A percentile compares a stretch with the other conserved stretches of the same genome.
These are phyloP conservation scores for Myotis davidii DNA, from an alignment of 2,113 vertebrate species.

Conservation along the genomic window DNA sequence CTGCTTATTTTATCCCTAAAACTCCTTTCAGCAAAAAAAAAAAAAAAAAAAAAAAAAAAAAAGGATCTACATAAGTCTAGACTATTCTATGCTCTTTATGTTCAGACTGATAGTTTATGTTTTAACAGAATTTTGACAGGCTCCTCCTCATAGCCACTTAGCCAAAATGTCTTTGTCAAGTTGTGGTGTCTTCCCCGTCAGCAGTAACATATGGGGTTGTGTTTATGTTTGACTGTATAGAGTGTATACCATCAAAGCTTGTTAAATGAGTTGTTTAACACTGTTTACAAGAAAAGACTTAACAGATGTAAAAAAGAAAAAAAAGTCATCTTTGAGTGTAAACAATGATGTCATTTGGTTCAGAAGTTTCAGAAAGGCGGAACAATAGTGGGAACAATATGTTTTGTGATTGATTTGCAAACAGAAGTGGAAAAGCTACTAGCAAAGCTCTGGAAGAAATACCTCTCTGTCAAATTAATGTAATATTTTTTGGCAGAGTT, in stretches of 20 bases:
- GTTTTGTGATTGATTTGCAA: constrained; percentile 58
- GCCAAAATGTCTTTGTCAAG: constrained; percentile 2
- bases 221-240: constrained; percentile 56
- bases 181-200: constrained; percentile 36
- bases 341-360: constrained; percentile 44
- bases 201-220: neutral
- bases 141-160: neutral
- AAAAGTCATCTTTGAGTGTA: constrained; percentile 26
- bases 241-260: constrained; percentile 23
- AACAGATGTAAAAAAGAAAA: constrained; percentile 30
- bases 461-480: constrained; percentile 52
- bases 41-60: constrained; percentile 62
- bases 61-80: neutral
- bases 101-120: constrained; percentile 6
- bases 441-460: constrained; percentile 45
- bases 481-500: constrained; percentile 40
- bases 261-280: constrained; percentile 61
- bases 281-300: constrained; percentile 42
- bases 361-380: constrained; percentile 48
- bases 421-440: constrained; percentile 32
- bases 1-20: no score
- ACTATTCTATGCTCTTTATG: neutral
- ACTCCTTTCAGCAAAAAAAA: neutral
- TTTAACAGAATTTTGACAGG: neutral
- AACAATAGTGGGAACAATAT: constrained; percentile 37